Evolutionary conservation across 2,888 invertebrate genomes (phyloP).

Genomic region (Harmothoe impar): DNA sequence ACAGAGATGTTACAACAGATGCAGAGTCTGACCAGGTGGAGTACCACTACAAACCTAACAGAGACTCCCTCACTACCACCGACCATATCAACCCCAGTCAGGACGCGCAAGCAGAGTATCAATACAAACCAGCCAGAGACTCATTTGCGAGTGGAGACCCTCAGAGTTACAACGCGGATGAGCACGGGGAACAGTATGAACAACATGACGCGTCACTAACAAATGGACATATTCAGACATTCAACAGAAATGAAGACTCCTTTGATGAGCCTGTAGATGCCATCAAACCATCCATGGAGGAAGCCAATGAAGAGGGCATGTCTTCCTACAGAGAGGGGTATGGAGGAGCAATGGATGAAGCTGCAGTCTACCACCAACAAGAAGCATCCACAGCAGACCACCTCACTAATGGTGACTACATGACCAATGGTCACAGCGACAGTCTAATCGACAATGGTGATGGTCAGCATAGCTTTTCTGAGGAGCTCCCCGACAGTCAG

Average conservation of each 20-base stretch:
- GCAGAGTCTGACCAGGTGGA: neutral
- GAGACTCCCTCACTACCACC: neutral
- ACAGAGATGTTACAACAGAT: neutral
- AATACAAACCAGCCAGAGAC: neutral
- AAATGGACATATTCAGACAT: neutral
- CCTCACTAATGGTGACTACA: neutral
- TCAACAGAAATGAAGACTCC: neutral
- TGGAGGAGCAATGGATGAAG: too few species aligned
- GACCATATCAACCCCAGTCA: neutral
- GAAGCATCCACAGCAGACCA: neutral
- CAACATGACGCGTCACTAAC: neutral
- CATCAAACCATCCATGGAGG: neutral
- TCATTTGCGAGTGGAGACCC: neutral
- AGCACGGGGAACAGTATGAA: neutral
- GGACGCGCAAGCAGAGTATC: neutral
- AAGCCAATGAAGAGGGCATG: neutral
- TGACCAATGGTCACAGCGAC: neutral
- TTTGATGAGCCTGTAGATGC: conserved; percentile 30
- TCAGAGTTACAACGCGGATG: neutral
- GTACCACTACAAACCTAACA: neutral
- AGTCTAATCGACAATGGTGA: neutral
- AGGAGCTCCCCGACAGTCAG: neutral
- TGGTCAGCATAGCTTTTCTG: neutral
- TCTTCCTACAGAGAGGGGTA: neutral
- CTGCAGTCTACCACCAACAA: neutral